Percentiles rank a stretch among this genome's conserved stretches.
These are phyloP conservation scores for Spondyliosoma cantharus DNA, from an alignment of 2,797 vertebrate genomes.

Conservation along the genomic window DNA sequence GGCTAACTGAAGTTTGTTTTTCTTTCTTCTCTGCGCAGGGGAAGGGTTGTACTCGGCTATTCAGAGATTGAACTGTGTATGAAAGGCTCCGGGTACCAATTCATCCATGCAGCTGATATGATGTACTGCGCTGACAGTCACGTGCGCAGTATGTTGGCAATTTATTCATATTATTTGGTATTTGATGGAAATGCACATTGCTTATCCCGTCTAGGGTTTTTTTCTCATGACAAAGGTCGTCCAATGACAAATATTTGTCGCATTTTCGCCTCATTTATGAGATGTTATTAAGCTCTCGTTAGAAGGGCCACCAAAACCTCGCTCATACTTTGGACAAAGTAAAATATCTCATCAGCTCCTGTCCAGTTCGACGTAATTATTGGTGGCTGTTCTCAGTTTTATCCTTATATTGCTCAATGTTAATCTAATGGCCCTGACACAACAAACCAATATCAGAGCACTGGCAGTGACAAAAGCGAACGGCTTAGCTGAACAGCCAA, in stretches of 20 bases:
- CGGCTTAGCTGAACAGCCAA: too few species aligned
- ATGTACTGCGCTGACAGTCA: slow-evolving; percentile 88
- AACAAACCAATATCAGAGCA: too few species aligned
- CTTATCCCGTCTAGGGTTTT: not conserved
- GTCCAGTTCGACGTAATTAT: not conserved
- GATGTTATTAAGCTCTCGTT: too few species aligned
- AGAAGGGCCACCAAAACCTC: not conserved
- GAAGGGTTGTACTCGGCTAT: slow-evolving; percentile 84
- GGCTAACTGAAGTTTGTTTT: not conserved
- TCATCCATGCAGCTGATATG: slow-evolving; percentile 88
- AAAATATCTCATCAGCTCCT: not conserved
- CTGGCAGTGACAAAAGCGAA: too few species aligned
- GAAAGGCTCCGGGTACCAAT: slow-evolving; percentile 87
- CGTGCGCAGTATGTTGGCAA: slow-evolving; percentile 80
- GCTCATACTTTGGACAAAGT: not conserved
- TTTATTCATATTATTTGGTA: not conserved
- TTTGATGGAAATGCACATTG: not conserved
- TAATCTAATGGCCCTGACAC: too few species aligned
- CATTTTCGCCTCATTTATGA: too few species aligned
- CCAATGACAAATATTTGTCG: too few species aligned
- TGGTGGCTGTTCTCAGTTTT: too few species aligned
- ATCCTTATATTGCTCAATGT: not conserved
- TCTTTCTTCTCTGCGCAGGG: slow-evolving; percentile 66
- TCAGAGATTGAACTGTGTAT: slow-evolving; percentile 83
- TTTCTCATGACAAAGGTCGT: not conserved